phyloP scores from a whole-genome alignment of 1,140 invertebrate species.

The Caerostris darwini region DNA sequence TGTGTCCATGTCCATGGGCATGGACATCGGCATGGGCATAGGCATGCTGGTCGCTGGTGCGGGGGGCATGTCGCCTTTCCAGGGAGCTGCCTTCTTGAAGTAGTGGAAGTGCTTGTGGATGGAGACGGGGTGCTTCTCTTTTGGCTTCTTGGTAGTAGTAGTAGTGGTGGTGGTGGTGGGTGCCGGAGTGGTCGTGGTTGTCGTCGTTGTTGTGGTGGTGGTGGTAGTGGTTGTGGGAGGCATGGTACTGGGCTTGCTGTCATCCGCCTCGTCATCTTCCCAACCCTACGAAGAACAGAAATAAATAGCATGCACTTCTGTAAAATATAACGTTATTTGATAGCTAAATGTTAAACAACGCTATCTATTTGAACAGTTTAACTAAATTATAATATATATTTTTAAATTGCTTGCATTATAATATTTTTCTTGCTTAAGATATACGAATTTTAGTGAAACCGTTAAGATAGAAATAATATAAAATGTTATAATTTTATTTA shows the following conservation, averaged over 20 bases:
- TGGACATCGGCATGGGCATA: neutral
- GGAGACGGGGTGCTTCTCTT: slow-evolving; percentile 47
- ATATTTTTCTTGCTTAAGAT: too few species aligned
- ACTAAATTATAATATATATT: neutral
- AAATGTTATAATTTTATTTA: too few species aligned
- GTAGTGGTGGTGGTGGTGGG: neutral
- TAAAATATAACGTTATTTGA: too few species aligned
- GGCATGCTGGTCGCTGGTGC: neutral
- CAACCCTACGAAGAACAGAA: neutral
- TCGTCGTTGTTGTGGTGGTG: slow-evolving; percentile 26
- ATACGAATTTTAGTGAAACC: too few species aligned
- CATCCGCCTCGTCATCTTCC: slow-evolving; percentile 67
- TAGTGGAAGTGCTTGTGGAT: slow-evolving; percentile 75
- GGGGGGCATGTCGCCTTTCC: slow-evolving; percentile 14
- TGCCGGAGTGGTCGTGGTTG: slow-evolving; percentile 25
- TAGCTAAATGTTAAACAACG: too few species aligned
- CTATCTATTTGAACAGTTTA: neutral
- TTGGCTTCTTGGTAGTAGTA: neutral
- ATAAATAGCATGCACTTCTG: neutral
- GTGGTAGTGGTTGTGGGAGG: slow-evolving; percentile 37
- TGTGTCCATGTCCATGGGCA: neutral
- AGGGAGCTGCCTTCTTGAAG: slow-evolving; percentile 61
- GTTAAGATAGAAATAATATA: too few species aligned
- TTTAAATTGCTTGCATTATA: neutral
- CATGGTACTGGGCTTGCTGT: neutral